A percentile compares a stretch with the other conserved stretches of the same genome.
phyloP scores from a whole-genome alignment of 2,113 vertebrate genomes.

The Neofelis nebulosa region DNA sequence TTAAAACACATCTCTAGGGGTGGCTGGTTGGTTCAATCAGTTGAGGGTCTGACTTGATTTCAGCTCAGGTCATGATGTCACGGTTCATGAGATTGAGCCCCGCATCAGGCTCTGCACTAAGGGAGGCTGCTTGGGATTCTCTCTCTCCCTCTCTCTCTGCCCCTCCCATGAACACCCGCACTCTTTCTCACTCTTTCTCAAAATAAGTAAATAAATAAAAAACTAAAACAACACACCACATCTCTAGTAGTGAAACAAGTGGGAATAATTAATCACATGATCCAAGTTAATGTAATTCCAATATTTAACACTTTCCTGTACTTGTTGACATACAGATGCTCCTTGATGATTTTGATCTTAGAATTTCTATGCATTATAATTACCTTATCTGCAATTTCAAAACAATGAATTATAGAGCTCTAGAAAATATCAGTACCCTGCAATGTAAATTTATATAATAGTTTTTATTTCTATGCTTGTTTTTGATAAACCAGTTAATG shows the following conservation, averaged over 20 bases:
- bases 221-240: not conserved
- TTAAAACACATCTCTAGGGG: not conserved
- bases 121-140: no score
- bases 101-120: no score
- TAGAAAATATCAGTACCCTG: not conserved
- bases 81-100: no score
- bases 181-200: no score
- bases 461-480: not conserved
- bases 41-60: no score
- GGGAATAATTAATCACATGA: not conserved
- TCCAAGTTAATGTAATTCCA: not conserved
- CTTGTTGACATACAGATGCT: not conserved
- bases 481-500: not conserved
- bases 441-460: not conserved
- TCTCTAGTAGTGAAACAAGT: not conserved
- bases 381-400: not conserved
- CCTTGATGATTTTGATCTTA: not conserved
- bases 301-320: not conserved
- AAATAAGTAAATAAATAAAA: no score
- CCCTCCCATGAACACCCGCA: no score
- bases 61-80: no score
- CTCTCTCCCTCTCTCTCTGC: no score
- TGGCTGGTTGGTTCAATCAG: no score
- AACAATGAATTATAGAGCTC: not conserved
- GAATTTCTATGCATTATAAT: not conserved